Base-by-base conservation (phyloP, 2,888 invertebrate genomes). In the Oasisia sp. region DNA sequence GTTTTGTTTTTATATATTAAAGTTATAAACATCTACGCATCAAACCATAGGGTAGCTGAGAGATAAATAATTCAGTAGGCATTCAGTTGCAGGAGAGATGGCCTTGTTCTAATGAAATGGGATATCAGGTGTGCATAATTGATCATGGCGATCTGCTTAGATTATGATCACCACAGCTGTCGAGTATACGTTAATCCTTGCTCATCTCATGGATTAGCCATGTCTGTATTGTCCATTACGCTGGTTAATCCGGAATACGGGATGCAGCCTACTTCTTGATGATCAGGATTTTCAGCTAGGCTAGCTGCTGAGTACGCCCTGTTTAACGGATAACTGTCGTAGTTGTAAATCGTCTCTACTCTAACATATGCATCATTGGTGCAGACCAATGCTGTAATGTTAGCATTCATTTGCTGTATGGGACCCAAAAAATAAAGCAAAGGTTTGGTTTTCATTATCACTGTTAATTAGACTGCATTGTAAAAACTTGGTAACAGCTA, bases 61-160 rank as follows among this genome's bases (percentile, higher is more conserved):
- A 74, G 27, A 74, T 74, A 27, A 74, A 74, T 74, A 74, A 74
- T 74, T 74, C 74, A 74, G 27, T 74, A 27, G 74, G 74, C 7
- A 74, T 74, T 74, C 74, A 7, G 74, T 74, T 19, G 74, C 19
- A 27, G 74, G 74, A 74, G 74, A 74, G 7, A 74, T 27, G 27
- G 14, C 74, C 74, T 74, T 74, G 74, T 74, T 74, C 74, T 74
- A 74, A 74, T 74, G 74, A 74, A 74, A 74, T 74, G 74, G 74
- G 74, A 74, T 74, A 74, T n/a, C 74, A 74, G 74, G 74, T 5
- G 27, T 74, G 74, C 74, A 74, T 74, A 74, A 74, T 74, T 27
- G 74, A 74, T 74, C 74, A 5, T 50, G 50, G 50, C 9, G 50
- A 50, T 74, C 5, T 19, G 74, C n/a, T 74, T 27, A 74, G 74